These are phyloP conservation scores for Drosophila mauritiana DNA, from an alignment of 1,140 invertebrate genomes.

Conservation along the genomic window DNA sequence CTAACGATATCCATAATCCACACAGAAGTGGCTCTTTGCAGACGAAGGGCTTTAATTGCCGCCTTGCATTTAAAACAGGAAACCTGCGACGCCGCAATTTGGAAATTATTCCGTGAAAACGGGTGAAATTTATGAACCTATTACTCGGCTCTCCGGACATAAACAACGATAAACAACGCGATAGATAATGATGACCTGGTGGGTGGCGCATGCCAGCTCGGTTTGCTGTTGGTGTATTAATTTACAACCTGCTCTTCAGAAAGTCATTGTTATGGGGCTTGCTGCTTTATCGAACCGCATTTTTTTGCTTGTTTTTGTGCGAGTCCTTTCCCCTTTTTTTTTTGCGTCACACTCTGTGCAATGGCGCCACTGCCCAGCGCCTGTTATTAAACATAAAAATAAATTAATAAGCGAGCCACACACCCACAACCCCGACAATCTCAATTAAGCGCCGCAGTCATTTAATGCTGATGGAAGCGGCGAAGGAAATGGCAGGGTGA, in stretches of 20 bases:
- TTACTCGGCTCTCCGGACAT: slow-evolving; percentile 21
- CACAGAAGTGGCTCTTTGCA: slow-evolving; percentile 32
- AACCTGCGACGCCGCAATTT: neutral
- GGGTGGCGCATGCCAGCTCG: slow-evolving; percentile 30
- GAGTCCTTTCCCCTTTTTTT: neutral
- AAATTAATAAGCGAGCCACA: slow-evolving; percentile 54
- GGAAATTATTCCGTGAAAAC: slow-evolving; percentile 11
- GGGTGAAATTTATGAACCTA: slow-evolving; percentile 36
- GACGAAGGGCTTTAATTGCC: slow-evolving; percentile 37
- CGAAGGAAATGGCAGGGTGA: slow-evolving; percentile 4
- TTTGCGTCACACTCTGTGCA: slow-evolving; percentile 36
- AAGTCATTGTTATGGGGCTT: slow-evolving; percentile 28
- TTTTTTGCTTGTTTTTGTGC: neutral
- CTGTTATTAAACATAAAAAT: slow-evolving; percentile 62
- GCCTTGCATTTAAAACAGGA: slow-evolving; percentile 11
- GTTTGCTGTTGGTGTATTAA: slow-evolving; percentile 20
- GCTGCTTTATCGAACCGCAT: neutral
- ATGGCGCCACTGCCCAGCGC: slow-evolving; percentile 43
- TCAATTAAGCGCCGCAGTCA: slow-evolving; percentile 50
- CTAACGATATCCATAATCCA: slow-evolving; percentile 48
- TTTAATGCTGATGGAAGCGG: slow-evolving; percentile 25
- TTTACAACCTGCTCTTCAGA: slow-evolving; percentile 22
- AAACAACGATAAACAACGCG: slow-evolving; percentile 5
- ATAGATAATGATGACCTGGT: slow-evolving; percentile 33
- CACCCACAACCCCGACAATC: slow-evolving; percentile 24